Percentiles rank a stretch among this genome's conserved stretches.
phyloP scores from a whole-genome alignment of 2,113 vertebrate genomes.

The Balaeniceps rex region DNA sequence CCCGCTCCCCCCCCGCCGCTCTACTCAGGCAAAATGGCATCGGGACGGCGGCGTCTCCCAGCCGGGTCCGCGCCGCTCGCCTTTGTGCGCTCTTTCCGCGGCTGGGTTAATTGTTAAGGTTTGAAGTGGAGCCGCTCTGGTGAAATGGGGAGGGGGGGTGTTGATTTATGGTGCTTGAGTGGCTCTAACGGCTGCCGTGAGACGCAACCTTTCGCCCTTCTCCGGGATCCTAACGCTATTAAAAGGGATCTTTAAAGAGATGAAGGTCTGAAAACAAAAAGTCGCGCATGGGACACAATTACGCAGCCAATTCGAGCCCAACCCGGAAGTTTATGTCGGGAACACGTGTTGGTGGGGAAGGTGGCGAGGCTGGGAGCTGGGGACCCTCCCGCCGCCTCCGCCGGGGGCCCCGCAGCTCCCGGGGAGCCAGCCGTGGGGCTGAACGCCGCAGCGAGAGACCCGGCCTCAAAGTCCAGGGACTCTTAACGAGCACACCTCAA shows the following conservation, averaged over 20 bases:
- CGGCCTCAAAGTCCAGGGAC: constrained; percentile 31
- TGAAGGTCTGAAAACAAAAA: constrained; percentile 31
- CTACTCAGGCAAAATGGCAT: not conserved
- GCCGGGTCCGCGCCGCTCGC: not conserved
- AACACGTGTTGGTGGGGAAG: constrained; percentile 74
- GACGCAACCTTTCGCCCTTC: not conserved
- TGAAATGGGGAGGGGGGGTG: not conserved
- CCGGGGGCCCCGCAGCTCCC: not conserved
- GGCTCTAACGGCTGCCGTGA: not conserved
- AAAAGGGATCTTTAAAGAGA: not conserved
- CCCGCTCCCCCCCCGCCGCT: not conserved
- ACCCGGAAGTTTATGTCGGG: constrained; percentile 83
- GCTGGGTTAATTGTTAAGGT: not conserved
- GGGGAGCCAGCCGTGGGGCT: not conserved
- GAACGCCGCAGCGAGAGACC: not conserved
- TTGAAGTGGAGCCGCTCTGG: not conserved
- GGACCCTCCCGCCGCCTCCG: not conserved
- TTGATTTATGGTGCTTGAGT: not conserved
- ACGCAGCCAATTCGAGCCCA: constrained; percentile 67
- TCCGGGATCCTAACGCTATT: not conserved
- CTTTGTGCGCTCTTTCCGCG: not conserved
- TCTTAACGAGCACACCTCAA: not conserved
- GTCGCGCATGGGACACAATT: constrained; percentile 42
- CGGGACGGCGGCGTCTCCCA: not conserved
- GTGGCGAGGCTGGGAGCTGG: constrained; percentile 13